Evolutionary conservation across 2,113 vertebrate species (phyloP), one percentile per base, ranked within the genome.

Genomic region (Platysteira castanea): DNA sequence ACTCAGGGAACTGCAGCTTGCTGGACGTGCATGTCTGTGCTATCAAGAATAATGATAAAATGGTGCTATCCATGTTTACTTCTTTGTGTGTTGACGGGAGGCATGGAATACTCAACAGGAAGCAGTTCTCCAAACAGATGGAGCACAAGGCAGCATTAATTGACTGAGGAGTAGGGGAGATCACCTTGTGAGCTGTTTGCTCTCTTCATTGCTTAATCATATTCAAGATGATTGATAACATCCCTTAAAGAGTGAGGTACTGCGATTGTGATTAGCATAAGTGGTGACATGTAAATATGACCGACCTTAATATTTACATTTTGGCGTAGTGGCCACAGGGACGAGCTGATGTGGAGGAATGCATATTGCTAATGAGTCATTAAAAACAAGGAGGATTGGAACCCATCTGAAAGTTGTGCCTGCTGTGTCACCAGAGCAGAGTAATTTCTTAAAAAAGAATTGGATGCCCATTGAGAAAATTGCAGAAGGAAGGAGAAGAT

Each of bases 231-330:
- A 97, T 96, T 88, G 95, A 96, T 97, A 92, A 68, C 90, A 30
- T 65, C 90, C 67, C 47, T 96, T 50, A 44, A 87, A 86, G 41
- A 87, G 81, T 14, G 57, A 13, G 33, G 89, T 82, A 18, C 68
- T 84, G 74, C 76, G 89, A 79, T 16, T 91, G 35, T 85, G 84
- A 94, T 96, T 96, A 97, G 84, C 97, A 90, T 95, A 96, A 93
- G 86, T 95, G 90, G 94, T 95, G 95, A 95, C 93, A 92, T 53
- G 90, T 94, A 93, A 96, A 96, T 92, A 91, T 87, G 87, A 96
- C 75, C 2, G 15, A 93, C 93, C 92, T 80, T 49, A 93, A 47
- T 81, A 57, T 88, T 97, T 85, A 49, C 84, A 94, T 96, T 95
- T 94, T 90, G 73, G 61, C 73, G 94, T 68, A 44, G 78, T 95